Evolutionary conservation across 2,888 invertebrate species (phyloP), one percentile per base, ranked within the genome.

Genomic region (Nephrotoma guestfalica): DNA sequence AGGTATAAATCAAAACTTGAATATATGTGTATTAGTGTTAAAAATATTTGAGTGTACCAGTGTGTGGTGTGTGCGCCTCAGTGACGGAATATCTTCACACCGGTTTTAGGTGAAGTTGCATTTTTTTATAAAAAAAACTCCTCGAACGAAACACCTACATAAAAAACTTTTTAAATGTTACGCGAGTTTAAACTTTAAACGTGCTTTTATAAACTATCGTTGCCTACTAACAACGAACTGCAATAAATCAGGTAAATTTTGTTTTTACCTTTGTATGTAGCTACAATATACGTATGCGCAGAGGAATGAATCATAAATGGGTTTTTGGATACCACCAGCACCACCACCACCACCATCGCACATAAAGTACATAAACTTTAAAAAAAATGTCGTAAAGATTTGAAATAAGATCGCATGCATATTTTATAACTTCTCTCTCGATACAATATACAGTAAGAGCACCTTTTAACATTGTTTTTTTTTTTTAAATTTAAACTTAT

Each of bases 351-450:
- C 5, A 51, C 15, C n/a, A 5, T 15, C 4, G 4, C 9, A 47
- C 11, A 47, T 47, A 13, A 57, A 15, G 15, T 15, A n/a, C 51
- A 57, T 15, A 15, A 57, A 15, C 6, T 6, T 30, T 30, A 4
- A 57, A 6, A 71, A 71, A 71, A 71, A 71, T 71, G 71, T 71
- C 71, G 71, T 71, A 71, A 71, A 71, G 9, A 30, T 71, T 71
- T 11, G 18, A 41, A 84, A 84, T 84, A 84, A 84, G 84, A 84
- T 42, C 84, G 84, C 84, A 84, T 84, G 84, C 84, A 84, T 84
- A 84, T 84, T 84, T 84, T 30, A 71, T 30, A 30, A 71, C 9
- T 30, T 71, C 30, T 71, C 71, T 18, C 2, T 9, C 4, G 18
- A 30, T 71, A 71, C 30, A 71, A 15, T 11, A 57, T 71, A 71